phyloP scores from a whole-genome alignment of 2,888 invertebrate species.

The Podabrus alpinus region DNA sequence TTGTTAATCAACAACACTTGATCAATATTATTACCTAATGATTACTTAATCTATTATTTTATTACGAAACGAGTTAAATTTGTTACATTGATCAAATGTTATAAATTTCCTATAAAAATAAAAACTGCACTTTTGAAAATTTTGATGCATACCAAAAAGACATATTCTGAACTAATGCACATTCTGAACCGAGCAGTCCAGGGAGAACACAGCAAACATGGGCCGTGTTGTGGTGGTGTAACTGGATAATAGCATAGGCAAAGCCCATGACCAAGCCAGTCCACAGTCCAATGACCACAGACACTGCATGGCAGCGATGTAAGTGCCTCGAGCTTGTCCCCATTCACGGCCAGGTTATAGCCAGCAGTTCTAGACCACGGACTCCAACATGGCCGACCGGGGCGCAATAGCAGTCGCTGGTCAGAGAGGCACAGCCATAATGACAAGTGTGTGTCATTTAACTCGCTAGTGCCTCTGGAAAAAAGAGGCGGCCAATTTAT shows the following conservation, averaged over 20 bases:
- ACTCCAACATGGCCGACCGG: slow-evolving; percentile 49
- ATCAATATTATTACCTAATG: neutral
- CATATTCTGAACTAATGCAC: slow-evolving; percentile 25
- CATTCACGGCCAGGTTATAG: slow-evolving; percentile 41
- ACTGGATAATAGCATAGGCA: slow-evolving; percentile 27
- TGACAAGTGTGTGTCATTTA: slow-evolving; percentile 51
- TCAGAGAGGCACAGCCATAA: slow-evolving; percentile 54
- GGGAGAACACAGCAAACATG: slow-evolving; percentile 21
- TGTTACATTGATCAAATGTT: slow-evolving; percentile 3
- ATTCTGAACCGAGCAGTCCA: slow-evolving; percentile 27
- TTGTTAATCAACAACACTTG: neutral
- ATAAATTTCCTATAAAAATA: slow-evolving; percentile 23
- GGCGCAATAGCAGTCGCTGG: slow-evolving; percentile 35
- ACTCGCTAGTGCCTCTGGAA: slow-evolving; percentile 57
- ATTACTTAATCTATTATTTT: neutral
- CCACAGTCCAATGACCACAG: slow-evolving; percentile 40
- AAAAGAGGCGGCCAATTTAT: slow-evolving; percentile 55
- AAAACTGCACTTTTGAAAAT: slow-evolving; percentile 25
- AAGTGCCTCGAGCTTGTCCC: slow-evolving; percentile 40
- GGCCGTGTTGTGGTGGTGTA: slow-evolving; percentile 26
- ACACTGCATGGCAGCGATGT: slow-evolving; percentile 32
- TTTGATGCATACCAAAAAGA: slow-evolving; percentile 30
- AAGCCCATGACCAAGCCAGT: slow-evolving; percentile 38
- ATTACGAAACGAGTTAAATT: neutral
- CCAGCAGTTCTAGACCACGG: slow-evolving; percentile 46